These are phyloP conservation scores for Epicauta chinensis DNA, from an alignment of 1,140 invertebrate species.

Conservation along the genomic window DNA sequence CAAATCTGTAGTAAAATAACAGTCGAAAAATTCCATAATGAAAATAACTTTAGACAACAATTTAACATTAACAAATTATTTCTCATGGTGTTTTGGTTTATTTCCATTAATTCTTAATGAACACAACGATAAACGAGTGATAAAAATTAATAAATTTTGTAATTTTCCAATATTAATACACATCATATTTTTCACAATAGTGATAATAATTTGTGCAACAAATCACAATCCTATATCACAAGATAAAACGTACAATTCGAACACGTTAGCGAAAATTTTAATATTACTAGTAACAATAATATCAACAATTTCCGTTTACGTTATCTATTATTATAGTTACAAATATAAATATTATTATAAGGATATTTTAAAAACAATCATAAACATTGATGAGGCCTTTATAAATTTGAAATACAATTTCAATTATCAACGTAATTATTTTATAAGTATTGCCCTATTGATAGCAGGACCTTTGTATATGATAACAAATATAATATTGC, in stretches of 20 bases:
- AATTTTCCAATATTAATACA: not conserved
- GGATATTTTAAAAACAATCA: slow-evolving; percentile 2
- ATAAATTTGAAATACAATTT: not conserved
- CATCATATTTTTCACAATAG: not conserved
- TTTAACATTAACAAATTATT: not conserved
- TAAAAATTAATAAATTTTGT: slow-evolving; percentile 4
- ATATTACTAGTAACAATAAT: not conserved
- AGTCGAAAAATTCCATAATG: too few relatives aligned
- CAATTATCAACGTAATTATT: not conserved
- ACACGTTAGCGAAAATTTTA: slow-evolving; percentile 5
- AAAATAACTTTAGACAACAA: too few relatives aligned
- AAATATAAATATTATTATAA: not conserved
- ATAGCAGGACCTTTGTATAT: not conserved
- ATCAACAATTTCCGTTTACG: not conserved
- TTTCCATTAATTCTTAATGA: not conserved
- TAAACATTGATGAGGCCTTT: not conserved
- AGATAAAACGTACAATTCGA: slow-evolving; percentile 6
- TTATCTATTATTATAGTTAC: not conserved
- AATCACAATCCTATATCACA: not conserved
- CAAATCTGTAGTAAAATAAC: too few relatives aligned
- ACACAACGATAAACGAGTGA: not conserved
- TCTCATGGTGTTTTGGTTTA: not conserved
- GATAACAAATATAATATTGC: not conserved
- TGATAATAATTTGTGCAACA: not conserved
- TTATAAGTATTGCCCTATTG: not conserved